phyloP scores from a whole-genome alignment of 1,140 invertebrate species.

The Drosophila murphyi region DNA sequence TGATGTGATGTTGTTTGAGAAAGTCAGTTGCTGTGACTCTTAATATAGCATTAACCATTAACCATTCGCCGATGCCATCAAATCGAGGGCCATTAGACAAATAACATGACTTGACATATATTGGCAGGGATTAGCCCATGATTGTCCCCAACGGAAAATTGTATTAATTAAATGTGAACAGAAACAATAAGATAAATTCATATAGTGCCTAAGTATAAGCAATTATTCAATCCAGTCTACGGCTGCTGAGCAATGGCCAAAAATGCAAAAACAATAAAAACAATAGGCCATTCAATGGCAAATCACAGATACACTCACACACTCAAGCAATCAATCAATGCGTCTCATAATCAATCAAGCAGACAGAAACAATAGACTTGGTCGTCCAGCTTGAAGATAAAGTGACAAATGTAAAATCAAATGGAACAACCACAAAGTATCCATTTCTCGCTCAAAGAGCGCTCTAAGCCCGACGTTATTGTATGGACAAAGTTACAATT shows the following conservation, averaged over 20 bases:
- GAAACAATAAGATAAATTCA: constrained; percentile 18
- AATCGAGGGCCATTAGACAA: constrained; percentile 54
- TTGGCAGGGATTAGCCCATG: neutral
- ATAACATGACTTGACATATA: constrained; percentile 52
- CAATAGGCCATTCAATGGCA: constrained; percentile 27
- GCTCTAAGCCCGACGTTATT: constrained; percentile 11
- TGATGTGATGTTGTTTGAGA: neutral
- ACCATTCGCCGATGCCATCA: constrained; percentile 13
- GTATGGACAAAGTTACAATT: constrained; percentile 55
- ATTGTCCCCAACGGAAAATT: neutral
- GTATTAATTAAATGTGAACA: constrained; percentile 43
- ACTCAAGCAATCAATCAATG: constrained; percentile 69
- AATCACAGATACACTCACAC: constrained; percentile 40
- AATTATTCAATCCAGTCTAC: constrained; percentile 55
- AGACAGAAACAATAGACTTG: constrained; percentile 26
- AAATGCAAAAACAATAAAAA: constrained; percentile 51
- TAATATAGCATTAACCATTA: neutral
- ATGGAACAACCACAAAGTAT: constrained; percentile 15
- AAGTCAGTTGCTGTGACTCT: neutral
- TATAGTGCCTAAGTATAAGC: constrained; percentile 14
- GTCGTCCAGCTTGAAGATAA: neutral
- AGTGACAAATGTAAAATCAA: constrained; percentile 37
- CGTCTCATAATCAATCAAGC: constrained; percentile 57
- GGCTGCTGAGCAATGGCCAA: constrained; percentile 10
- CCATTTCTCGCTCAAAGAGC: neutral